Evolutionary conservation across 2,113 vertebrate genomes (phyloP).

Genomic region (Vicugna pacos): DNA sequence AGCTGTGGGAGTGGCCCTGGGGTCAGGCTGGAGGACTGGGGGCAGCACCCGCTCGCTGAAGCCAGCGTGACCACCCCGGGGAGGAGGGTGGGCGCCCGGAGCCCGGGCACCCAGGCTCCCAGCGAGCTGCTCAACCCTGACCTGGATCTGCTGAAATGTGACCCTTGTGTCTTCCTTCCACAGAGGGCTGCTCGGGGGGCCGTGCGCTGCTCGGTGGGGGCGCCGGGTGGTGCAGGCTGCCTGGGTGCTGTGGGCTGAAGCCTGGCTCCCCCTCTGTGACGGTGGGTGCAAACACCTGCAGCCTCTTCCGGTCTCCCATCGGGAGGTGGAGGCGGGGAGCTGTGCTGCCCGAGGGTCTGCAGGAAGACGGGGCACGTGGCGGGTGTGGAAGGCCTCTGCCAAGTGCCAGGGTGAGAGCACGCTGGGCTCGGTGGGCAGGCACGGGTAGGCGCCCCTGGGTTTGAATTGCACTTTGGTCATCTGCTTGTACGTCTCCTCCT

Average conservation of each 20-base stretch:
- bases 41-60: background rate
- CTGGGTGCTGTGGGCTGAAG: rapidly evolving
- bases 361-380: background rate
- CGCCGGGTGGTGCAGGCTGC: no score
- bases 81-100: background rate
- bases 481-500: background rate
- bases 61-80: background rate
- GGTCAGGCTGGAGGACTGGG: background rate
- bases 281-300: background rate
- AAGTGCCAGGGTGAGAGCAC: background rate
- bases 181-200: background rate
- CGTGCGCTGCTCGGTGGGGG: background rate
- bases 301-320: background rate
- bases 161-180: background rate
- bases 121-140: background rate
- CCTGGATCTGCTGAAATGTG: background rate
- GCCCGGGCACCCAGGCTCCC: background rate
- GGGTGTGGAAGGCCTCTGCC: background rate
- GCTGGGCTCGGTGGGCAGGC: rapidly evolving
- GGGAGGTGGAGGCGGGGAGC: background rate
- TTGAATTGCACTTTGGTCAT: background rate
- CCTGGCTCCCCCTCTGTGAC: background rate
- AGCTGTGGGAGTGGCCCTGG: background rate
- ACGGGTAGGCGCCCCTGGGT: rapidly evolving
- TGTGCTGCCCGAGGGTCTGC: background rate